These are phyloP conservation scores for Scortum barcoo DNA, from an alignment of 2,113 vertebrate genomes.

Conservation along the genomic window DNA sequence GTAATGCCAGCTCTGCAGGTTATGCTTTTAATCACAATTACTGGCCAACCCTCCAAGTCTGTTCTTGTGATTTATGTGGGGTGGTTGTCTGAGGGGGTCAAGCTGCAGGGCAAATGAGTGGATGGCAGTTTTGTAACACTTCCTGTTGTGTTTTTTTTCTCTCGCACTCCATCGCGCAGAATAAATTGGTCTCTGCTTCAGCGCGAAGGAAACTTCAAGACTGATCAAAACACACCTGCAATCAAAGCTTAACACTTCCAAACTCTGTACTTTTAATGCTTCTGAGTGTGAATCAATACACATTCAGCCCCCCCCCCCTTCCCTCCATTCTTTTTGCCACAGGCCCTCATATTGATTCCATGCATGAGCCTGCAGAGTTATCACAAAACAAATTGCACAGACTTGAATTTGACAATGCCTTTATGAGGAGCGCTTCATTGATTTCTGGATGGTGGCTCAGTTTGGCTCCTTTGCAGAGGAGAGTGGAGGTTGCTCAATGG, in stretches of 20 bases:
- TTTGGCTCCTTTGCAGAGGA: constrained; percentile 58
- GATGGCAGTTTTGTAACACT: constrained; percentile 19
- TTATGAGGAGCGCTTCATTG: constrained; percentile 71
- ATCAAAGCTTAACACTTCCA: constrained; percentile 41
- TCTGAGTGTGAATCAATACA: constrained; percentile 53
- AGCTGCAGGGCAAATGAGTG: constrained; percentile 32
- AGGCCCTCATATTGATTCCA: constrained; percentile 64
- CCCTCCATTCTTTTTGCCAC: constrained; percentile 13
- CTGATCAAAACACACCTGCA: constrained; percentile 16
- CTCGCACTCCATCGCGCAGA: neutral
- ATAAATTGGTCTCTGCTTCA: constrained; percentile 21
- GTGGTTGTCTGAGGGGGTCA: constrained; percentile 65
- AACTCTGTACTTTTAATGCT: constrained; percentile 30
- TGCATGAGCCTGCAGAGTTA: constrained; percentile 69
- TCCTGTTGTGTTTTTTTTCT: constrained; percentile 2
- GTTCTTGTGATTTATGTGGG: constrained; percentile 55
- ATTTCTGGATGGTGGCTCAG: constrained; percentile 72
- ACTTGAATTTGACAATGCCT: constrained; percentile 74
- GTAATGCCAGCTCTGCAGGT: constrained; percentile 46
- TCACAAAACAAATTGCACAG: constrained; percentile 75
- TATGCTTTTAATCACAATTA: constrained; percentile 69
- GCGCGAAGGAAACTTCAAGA: constrained; percentile 15
- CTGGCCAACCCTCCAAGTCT: constrained; percentile 40
- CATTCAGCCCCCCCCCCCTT: constrained; percentile 5
- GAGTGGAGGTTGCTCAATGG: constrained; percentile 20